Conservation (phyloP, 2,797 vertebrate genomes). For the Hoplostethus atlanticus region DNA sequence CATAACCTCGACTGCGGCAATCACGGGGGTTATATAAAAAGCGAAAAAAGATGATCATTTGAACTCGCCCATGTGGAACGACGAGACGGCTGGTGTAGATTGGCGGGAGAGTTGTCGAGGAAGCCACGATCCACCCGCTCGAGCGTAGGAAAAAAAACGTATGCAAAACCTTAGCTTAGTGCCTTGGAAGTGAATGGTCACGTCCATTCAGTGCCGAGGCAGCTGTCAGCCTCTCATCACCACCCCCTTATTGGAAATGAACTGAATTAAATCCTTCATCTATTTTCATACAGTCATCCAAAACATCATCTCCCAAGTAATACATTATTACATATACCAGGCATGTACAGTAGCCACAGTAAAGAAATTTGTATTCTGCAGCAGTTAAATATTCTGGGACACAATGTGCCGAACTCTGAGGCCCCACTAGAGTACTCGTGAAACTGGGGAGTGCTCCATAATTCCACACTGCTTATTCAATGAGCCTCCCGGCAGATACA, state of each 20-base stretch:
- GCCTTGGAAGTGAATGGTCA: conserved; percentile 1
- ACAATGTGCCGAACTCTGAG: too few species aligned
- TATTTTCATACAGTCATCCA: not conserved
- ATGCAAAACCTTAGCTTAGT: conserved; percentile 29
- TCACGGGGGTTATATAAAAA: conserved; percentile 6
- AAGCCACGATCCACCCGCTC: not conserved
- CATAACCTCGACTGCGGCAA: conserved; percentile 41
- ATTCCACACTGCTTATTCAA: conserved; percentile 24
- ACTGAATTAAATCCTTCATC: not conserved
- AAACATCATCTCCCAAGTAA: too few species aligned
- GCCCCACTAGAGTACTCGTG: not conserved
- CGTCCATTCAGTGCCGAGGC: not conserved
- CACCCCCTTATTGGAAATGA: conserved; percentile 17
- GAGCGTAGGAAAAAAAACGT: conserved; percentile 17
- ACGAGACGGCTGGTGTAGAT: conserved; percentile 14
- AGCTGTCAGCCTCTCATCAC: conserved; percentile 18
- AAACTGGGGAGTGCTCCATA: not conserved
- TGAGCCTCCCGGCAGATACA: conserved; percentile 31
- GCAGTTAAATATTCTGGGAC: not conserved
- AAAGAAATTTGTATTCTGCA: too few species aligned
- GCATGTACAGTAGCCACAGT: too few species aligned
- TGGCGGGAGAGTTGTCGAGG: not conserved
- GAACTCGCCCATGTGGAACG: conserved; percentile 53
- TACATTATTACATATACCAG: too few species aligned
- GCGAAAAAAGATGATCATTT: conserved; percentile 38